Percentiles rank a stretch among this genome's conserved stretches.
These are phyloP conservation scores for Gallinago stenura DNA, from an alignment of 2,797 vertebrate genomes.

Conservation along the genomic window DNA sequence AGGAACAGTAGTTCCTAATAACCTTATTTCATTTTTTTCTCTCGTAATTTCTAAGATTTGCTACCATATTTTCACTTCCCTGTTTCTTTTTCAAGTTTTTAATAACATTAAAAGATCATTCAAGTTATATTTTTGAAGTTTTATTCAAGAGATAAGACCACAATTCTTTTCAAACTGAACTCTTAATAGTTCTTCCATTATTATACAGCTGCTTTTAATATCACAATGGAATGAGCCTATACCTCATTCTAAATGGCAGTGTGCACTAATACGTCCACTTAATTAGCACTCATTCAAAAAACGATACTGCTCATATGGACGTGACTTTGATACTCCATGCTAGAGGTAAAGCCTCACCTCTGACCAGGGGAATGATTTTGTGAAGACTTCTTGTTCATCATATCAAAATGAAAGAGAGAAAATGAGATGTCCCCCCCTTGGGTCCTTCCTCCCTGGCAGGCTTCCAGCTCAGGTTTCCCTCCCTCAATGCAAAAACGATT, in stretches of 20 bases:
- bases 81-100: not conserved
- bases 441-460: not conserved
- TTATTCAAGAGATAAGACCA: not conserved
- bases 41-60: not conserved
- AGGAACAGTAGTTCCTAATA: not conserved
- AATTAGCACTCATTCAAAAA: not conserved
- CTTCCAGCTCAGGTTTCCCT: not conserved
- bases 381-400: not conserved
- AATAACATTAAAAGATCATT: not conserved
- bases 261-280: not conserved
- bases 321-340: not conserved
- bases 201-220: not conserved
- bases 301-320: not conserved
- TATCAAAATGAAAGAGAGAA: not conserved
- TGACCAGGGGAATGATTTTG: not conserved
- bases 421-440: not conserved
- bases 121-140: not conserved
- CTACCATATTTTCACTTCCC: not conserved
- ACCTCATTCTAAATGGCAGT: not conserved
- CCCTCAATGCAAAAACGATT: not conserved
- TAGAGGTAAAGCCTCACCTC: constrained; percentile 8
- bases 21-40: not conserved
- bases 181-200: not conserved
- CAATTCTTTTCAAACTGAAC: not conserved
- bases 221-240: not conserved